phyloP scores from a whole-genome alignment of 2,113 vertebrate species.

The Nymphicus hollandicus region DNA sequence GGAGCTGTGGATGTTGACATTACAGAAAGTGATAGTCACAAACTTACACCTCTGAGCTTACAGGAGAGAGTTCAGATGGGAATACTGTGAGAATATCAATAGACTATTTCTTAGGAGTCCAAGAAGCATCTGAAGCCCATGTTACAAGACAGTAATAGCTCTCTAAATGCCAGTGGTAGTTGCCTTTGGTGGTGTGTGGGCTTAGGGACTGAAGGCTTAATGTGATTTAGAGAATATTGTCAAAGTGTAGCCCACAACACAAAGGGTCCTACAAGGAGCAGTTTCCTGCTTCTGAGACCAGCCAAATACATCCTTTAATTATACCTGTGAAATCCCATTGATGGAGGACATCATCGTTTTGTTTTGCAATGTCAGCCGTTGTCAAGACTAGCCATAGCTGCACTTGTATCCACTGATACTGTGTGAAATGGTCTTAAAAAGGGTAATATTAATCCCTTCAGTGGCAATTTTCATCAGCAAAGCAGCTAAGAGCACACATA shows the following conservation, averaged over 20 bases:
- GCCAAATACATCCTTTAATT: not conserved
- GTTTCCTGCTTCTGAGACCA: not conserved
- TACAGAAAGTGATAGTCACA: not conserved
- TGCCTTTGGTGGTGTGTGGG: not conserved
- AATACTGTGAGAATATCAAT: accelerated
- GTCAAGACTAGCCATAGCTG: not conserved
- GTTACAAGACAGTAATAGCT: not conserved
- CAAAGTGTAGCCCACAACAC: not conserved
- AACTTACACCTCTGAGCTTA: not conserved
- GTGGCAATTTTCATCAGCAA: not conserved
- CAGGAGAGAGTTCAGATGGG: not conserved
- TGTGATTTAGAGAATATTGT: not conserved
- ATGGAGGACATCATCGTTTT: not conserved
- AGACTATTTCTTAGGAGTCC: not conserved
- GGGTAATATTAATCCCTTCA: not conserved
- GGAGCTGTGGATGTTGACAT: not conserved
- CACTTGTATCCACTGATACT: not conserved
- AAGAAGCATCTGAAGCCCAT: not conserved
- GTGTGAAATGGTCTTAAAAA: not conserved
- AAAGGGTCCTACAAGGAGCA: not conserved
- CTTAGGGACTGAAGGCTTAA: not conserved
- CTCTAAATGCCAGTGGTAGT: not conserved
- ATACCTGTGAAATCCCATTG: not conserved
- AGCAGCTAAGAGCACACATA: not conserved
- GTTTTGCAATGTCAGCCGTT: not conserved